Conservation (phyloP, 2,888 invertebrate genomes). For the Alsophila aescularia region DNA sequence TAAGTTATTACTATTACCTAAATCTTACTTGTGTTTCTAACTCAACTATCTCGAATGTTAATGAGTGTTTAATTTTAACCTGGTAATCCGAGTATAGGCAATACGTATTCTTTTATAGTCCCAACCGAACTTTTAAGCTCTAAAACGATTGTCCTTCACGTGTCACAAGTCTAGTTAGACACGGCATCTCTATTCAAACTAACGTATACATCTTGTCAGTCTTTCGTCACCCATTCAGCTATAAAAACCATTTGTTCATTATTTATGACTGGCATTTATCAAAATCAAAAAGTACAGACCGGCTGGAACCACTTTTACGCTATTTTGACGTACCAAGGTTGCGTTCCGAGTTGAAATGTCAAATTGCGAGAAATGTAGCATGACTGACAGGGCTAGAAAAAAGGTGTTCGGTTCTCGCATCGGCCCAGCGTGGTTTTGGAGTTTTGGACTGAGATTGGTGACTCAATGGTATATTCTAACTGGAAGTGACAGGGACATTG, state of each 20-base stretch:
- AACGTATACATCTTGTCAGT: conserved; percentile 28
- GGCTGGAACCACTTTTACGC: conserved; percentile 28
- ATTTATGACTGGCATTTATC: conserved; percentile 39
- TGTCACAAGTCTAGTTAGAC: conserved; percentile 29
- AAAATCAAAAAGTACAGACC: conserved; percentile 32
- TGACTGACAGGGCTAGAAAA: conserved; percentile 32
- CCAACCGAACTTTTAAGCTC: conserved; percentile 7
- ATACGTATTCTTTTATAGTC: conserved; percentile 12
- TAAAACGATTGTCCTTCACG: conserved; percentile 28
- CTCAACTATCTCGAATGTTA: background rate
- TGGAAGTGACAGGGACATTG: conserved; percentile 37
- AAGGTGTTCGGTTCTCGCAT: conserved; percentile 21
- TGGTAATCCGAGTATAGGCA: background rate
- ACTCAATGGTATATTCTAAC: conserved; percentile 33
- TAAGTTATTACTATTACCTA: no score
- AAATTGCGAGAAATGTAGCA: conserved; percentile 37
- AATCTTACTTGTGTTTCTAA: no score
- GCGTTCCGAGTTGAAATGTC: conserved; percentile 39
- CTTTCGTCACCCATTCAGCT: conserved; percentile 36
- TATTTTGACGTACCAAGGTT: conserved; percentile 37
- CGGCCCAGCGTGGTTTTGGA: conserved; percentile 1
- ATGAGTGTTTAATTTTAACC: background rate
- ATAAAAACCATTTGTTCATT: conserved; percentile 33
- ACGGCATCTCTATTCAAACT: conserved; percentile 32
- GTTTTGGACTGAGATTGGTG: conserved; percentile 22